Percentiles rank a stretch among this genome's conserved stretches.
Evolutionary conservation across 2,113 vertebrate species (phyloP).

Genomic region (Ovis canadensis): DNA sequence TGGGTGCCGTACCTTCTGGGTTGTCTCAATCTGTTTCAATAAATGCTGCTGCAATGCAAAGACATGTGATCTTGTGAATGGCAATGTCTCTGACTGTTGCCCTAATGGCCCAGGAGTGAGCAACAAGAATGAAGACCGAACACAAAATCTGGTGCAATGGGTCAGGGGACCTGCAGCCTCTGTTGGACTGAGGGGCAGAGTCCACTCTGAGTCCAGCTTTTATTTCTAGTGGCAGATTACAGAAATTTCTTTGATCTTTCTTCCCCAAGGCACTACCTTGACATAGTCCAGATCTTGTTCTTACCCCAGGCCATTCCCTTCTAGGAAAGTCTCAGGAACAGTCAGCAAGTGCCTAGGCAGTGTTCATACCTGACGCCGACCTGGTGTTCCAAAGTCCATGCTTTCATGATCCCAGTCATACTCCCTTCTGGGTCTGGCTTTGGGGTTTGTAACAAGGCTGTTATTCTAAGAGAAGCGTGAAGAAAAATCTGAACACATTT

Average conservation of each 20-base stretch:
- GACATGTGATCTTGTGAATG: not conserved
- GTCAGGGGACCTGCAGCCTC: not conserved
- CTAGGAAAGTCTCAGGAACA: not conserved
- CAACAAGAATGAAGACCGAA: not conserved
- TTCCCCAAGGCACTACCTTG: not conserved
- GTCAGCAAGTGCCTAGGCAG: not conserved
- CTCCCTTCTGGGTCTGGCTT: not conserved
- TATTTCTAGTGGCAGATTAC: not conserved
- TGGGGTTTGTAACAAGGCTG: not conserved
- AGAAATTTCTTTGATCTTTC: not conserved
- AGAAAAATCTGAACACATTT: not conserved
- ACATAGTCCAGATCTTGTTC: not conserved
- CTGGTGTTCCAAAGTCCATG: not conserved
- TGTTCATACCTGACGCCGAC: not conserved
- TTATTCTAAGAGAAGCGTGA: not conserved
- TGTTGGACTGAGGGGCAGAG: not conserved
- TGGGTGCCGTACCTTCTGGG: constrained; percentile 57
- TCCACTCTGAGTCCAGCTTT: not conserved
- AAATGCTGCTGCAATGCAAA: constrained; percentile 56
- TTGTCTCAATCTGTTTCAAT: constrained; percentile 65
- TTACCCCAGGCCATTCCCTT: not conserved
- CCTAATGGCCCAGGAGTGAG: not conserved
- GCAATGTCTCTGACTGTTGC: not conserved
- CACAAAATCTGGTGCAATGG: not conserved
- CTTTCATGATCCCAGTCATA: not conserved